Percentiles rank a stretch among this genome's conserved stretches.
phyloP scores from a whole-genome alignment of 2,888 invertebrate species.

The Zaprionus obscuricornis region DNA sequence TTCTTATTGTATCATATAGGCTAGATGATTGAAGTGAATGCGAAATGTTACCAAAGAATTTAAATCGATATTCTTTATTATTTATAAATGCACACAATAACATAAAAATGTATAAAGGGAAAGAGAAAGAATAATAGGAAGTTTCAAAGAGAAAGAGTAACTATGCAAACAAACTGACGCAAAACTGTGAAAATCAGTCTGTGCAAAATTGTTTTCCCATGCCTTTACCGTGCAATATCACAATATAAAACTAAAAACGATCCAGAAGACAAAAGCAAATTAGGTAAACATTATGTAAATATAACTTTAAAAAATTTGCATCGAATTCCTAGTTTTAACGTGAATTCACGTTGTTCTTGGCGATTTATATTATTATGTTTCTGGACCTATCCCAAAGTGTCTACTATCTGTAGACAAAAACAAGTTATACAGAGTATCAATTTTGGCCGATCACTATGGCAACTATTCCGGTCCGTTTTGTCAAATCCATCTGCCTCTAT shows the following conservation, averaged over 20 bases:
- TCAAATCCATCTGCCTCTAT: no score
- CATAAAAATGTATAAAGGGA: conserved; percentile 15
- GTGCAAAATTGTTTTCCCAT: conserved; percentile 20
- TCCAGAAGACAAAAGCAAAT: conserved; percentile 3
- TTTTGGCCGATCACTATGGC: no score
- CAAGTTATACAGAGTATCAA: no score
- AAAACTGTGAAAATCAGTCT: conserved; percentile 4
- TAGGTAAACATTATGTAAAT: conserved; percentile 43
- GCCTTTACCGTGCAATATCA: conserved; percentile 19
- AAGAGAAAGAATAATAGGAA: conserved; percentile 5
- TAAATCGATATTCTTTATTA: conserved; percentile 73
- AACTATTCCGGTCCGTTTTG: no score
- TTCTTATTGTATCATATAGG: conserved; percentile 7
- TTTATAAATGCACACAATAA: conserved; percentile 59
- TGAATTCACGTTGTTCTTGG: no score
- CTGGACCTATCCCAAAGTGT: no score
- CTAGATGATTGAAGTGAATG: conserved; percentile 13
- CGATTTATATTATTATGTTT: no score
- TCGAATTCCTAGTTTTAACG: no score
- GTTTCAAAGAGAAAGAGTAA: no score
- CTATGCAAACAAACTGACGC: conserved; percentile 1
- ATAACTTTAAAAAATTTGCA: conserved; percentile 5
- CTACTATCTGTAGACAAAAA: no score
- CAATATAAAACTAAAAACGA: no score
- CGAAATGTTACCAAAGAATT: conserved; percentile 36